phyloP scores from a whole-genome alignment of 2,113 vertebrate genomes.

The Coptodon bakossiorum region DNA sequence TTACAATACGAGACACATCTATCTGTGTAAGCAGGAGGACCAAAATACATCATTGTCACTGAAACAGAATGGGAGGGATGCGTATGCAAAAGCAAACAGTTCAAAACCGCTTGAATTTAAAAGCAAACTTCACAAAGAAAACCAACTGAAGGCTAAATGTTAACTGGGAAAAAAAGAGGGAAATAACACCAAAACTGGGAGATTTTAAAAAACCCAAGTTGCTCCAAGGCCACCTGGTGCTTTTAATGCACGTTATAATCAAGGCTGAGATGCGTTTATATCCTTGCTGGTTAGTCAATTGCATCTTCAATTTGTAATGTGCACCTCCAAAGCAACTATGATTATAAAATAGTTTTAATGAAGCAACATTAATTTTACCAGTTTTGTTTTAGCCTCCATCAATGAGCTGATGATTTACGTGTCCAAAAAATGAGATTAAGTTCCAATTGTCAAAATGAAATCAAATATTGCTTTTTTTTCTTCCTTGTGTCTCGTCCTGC shows the following conservation, averaged over 20 bases:
- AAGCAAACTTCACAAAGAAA: background rate
- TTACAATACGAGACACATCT: background rate
- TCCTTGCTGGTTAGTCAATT: background rate
- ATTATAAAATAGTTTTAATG: background rate
- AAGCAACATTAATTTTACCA: background rate
- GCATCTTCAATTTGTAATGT: background rate
- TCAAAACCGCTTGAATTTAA: background rate
- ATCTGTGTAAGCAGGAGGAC: background rate
- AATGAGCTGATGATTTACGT: background rate
- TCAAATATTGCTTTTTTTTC: background rate
- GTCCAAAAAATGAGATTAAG: background rate
- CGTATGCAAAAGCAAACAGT: background rate
- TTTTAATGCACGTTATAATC: background rate
- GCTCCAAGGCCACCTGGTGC: background rate
- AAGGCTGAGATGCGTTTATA: background rate
- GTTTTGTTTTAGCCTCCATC: background rate
- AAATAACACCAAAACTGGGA: background rate
- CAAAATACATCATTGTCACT: background rate
- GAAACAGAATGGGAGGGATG: background rate
- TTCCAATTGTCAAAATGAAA: background rate
- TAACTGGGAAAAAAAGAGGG: background rate
- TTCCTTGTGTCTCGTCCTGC: background rate
- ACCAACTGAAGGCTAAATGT: background rate
- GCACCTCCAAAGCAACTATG: background rate
- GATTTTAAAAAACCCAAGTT: rapidly evolving